Evolutionary conservation across 2,888 invertebrate genomes (phyloP).

Genomic region (Deilephila elpenor): DNA sequence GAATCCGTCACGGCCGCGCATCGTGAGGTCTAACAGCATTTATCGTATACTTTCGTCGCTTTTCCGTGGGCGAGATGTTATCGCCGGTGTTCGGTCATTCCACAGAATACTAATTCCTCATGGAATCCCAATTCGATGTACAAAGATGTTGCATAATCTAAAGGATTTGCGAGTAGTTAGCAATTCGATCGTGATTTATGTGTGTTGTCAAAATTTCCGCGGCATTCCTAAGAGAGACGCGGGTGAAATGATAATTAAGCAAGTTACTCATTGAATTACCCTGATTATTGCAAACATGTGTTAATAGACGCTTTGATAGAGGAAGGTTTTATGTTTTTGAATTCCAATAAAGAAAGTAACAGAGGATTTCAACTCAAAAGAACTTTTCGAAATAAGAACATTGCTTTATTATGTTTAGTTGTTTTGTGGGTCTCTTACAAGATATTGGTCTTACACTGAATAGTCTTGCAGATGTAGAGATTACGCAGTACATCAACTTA

Average conservation of each 20-base stretch:
- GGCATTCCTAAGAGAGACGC: background rate
- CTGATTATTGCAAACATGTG: too few relatives aligned
- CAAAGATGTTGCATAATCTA: slow-evolving; percentile 55
- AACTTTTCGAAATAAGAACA: too few relatives aligned
- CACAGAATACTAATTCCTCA: slow-evolving; percentile 53
- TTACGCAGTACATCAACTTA: too few relatives aligned
- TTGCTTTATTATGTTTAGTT: too few relatives aligned
- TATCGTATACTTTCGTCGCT: slow-evolving; percentile 56
- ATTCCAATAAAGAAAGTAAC: too few relatives aligned
- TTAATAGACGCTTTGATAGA: too few relatives aligned
- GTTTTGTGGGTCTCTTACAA: too few relatives aligned
- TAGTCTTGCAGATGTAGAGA: too few relatives aligned
- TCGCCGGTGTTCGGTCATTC: slow-evolving; percentile 50
- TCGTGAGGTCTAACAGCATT: slow-evolving; percentile 39
- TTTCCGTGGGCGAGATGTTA: slow-evolving; percentile 69
- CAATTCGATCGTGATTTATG: slow-evolving; percentile 57
- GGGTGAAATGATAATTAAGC: slow-evolving; percentile 10
- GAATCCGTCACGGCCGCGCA: slow-evolving; percentile 25
- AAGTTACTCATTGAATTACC: background rate
- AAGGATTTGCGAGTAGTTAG: slow-evolving; percentile 48
- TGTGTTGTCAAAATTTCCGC: slow-evolving; percentile 11
- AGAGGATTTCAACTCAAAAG: too few relatives aligned
- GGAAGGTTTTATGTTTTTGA: too few relatives aligned
- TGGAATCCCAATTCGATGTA: slow-evolving; percentile 61
- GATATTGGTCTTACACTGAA: too few relatives aligned